A percentile compares a stretch with the other conserved stretches of the same genome.
Evolutionary conservation across 2,113 vertebrate genomes (phyloP).

Genomic region (Taxidea taxus): DNA sequence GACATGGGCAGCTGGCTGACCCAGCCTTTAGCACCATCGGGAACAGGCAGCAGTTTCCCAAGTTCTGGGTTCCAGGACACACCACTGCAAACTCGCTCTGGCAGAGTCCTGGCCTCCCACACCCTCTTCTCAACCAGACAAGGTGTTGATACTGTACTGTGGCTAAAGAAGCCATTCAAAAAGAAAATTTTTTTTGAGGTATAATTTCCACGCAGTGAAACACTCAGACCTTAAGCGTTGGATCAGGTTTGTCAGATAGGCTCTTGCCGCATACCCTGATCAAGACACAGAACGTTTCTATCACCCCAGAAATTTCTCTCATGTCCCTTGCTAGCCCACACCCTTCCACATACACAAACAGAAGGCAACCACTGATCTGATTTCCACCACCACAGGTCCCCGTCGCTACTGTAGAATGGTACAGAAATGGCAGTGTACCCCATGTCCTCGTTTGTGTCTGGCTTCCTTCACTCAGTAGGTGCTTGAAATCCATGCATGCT

Average conservation of each 20-base stretch:
- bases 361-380: background rate
- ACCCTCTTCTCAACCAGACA: background rate
- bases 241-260: background rate
- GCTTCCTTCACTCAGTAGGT: background rate
- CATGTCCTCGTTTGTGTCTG: background rate
- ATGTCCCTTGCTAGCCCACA: no score
- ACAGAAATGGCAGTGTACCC: background rate
- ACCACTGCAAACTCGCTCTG: background rate
- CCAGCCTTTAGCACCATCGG: background rate
- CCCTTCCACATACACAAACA: background rate
- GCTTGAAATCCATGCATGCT: background rate
- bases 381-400: background rate
- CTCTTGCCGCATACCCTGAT: background rate
- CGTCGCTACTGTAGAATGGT: background rate
- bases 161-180: background rate
- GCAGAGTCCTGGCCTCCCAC: background rate
- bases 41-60: background rate
- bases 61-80: background rate
- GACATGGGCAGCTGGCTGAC: constrained; percentile 15
- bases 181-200: background rate
- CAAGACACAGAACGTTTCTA: background rate
- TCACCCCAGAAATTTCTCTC: background rate
- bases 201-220: background rate
- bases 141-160: background rate
- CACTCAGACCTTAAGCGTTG: background rate